Percentiles rank a stretch among this genome's conserved stretches.
These are phyloP conservation scores for Acrocephalus kingi DNA, from an alignment of 2,113 vertebrate genomes.

Conservation along the genomic window DNA sequence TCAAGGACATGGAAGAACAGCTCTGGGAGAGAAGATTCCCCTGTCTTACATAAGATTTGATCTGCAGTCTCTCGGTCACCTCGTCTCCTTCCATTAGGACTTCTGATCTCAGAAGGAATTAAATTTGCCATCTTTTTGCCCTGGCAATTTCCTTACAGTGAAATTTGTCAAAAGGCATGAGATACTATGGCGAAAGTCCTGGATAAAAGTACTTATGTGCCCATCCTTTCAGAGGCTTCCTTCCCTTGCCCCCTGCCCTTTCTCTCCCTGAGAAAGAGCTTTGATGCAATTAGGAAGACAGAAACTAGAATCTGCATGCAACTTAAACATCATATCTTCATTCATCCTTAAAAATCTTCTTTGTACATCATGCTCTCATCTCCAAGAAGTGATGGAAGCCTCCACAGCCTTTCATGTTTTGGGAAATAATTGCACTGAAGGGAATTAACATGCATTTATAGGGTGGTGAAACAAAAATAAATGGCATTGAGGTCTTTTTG, in stretches of 20 bases:
- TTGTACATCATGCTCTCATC: neutral
- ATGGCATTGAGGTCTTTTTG: neutral
- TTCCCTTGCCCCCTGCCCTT: neutral
- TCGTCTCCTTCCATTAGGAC: conserved; percentile 29
- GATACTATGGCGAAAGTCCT: neutral
- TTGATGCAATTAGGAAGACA: neutral
- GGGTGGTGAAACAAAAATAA: neutral
- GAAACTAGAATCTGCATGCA: neutral
- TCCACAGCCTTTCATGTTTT: neutral
- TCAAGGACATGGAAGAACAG: conserved; percentile 29
- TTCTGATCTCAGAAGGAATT: conserved; percentile 26
- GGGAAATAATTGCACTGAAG: neutral
- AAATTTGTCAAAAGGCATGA: neutral
- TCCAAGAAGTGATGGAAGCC: neutral
- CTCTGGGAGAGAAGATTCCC: neutral
- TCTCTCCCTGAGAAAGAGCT: neutral
- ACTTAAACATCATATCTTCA: neutral
- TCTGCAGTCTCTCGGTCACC: conserved; percentile 25
- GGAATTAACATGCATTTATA: neutral
- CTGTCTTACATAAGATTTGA: conserved; percentile 13
- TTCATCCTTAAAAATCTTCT: neutral
- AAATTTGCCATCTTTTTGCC: neutral
- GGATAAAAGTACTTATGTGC: neutral
- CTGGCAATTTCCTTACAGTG: neutral
- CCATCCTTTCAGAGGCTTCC: neutral